phyloP scores from a whole-genome alignment of 2,797 vertebrate species.

The Pelobates cultripes region DNA sequence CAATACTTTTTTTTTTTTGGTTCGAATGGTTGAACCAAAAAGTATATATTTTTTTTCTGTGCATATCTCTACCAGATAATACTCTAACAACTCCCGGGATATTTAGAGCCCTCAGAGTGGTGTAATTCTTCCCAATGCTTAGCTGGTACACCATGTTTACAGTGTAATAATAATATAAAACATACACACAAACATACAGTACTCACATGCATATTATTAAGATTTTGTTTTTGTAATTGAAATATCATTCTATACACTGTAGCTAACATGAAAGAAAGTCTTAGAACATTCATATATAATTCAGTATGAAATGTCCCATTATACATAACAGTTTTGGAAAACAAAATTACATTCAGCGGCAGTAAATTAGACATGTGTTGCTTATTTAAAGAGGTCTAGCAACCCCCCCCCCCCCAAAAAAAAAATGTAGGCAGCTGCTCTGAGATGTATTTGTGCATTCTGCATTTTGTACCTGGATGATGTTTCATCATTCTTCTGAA shows the following conservation, averaged over 20 bases:
- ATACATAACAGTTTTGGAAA: conserved; percentile 3
- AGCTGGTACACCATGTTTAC: too few relatives aligned
- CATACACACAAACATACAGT: too few relatives aligned
- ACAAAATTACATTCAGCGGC: conserved; percentile 6
- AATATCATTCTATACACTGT: background rate
- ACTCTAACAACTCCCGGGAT: too few relatives aligned
- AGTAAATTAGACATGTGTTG: background rate
- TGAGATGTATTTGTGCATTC: background rate
- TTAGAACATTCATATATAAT: background rate
- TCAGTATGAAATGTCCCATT: conserved; percentile 6
- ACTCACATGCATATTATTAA: background rate
- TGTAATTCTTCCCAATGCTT: too few relatives aligned
- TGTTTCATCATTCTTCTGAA: background rate
- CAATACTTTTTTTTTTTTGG: too few relatives aligned
- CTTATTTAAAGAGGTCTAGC: background rate
- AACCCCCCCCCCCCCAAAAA: too few relatives aligned
- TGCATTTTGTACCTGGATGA: conserved; percentile 1
- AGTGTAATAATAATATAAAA: too few relatives aligned
- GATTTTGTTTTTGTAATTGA: background rate
- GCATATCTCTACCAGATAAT: too few relatives aligned
- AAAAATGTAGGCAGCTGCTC: background rate
- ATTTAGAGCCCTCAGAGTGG: too few relatives aligned
- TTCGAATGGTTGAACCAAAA: too few relatives aligned
- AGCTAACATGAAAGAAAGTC: background rate
- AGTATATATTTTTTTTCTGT: too few relatives aligned